These are phyloP conservation scores for Drosophila ironensis DNA, from an alignment of 1,140 invertebrate species.

Conservation along the genomic window DNA sequence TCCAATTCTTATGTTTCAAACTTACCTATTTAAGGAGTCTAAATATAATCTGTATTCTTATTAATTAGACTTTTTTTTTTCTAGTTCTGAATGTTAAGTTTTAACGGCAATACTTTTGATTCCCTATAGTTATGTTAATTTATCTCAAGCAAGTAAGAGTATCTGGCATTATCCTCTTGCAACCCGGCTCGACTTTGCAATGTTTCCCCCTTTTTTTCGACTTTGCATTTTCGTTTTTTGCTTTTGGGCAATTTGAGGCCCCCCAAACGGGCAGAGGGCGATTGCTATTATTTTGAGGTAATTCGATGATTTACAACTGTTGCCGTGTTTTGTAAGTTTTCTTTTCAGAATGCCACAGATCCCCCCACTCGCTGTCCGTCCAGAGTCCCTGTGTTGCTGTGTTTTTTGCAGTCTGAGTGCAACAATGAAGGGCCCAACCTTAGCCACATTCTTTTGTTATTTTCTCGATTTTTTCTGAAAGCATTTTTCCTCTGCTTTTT, in stretches of 20 bases:
- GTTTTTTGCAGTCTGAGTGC: not conserved
- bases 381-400: conserved; percentile 10
- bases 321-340: conserved; percentile 78
- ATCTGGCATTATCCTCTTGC: not conserved
- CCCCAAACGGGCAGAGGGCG: conserved; percentile 55
- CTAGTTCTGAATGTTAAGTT: too few relatives aligned
- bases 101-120: too few relatives aligned
- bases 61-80: too few relatives aligned
- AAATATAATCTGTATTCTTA: too few relatives aligned
- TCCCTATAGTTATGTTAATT: too few relatives aligned
- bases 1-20: too few relatives aligned
- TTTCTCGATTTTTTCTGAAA: conserved; percentile 65
- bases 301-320: conserved; percentile 80
- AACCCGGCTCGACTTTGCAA: not conserved
- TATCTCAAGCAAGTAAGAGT: too few relatives aligned
- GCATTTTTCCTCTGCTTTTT: conserved; percentile 19
- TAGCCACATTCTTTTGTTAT: conserved; percentile 68
- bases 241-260: conserved; percentile 39
- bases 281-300: conserved; percentile 80
- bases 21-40: too few relatives aligned
- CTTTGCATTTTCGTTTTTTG: conserved; percentile 68
- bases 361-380: conserved; percentile 38
- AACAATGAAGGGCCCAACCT: conserved; percentile 59
- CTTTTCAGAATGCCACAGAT: conserved; percentile 55
- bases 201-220: not conserved